A percentile compares a stretch with the other conserved stretches of the same genome.
These are phyloP conservation scores for Hippoglossus stenolepis DNA, from an alignment of 2,113 vertebrate genomes.

Conservation along the genomic window DNA sequence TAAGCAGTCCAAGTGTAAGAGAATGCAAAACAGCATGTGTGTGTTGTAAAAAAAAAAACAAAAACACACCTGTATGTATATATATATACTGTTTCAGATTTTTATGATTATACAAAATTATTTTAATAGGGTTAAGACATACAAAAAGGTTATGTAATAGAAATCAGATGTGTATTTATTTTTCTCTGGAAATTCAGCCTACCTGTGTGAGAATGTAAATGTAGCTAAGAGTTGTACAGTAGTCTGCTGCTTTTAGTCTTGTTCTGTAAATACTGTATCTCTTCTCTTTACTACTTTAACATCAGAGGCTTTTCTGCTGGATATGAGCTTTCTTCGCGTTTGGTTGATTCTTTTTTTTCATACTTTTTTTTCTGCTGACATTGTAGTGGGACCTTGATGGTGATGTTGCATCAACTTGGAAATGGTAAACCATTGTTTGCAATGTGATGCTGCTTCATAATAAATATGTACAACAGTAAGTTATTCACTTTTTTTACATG, in stretches of 20 bases:
- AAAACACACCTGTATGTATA: conserved; percentile 87
- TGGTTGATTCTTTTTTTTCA: conserved; percentile 20
- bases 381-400: conserved; percentile 55
- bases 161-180: conserved; percentile 82
- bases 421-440: conserved; percentile 53
- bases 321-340: conserved; percentile 34
- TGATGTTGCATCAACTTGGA: conserved; percentile 51
- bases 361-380: conserved; percentile 53
- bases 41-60: conserved; percentile 76
- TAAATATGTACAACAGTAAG: conserved; percentile 59
- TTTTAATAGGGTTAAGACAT: conserved; percentile 89
- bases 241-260: conserved; percentile 68
- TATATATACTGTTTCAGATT: conserved; percentile 92
- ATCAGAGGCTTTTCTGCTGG: conserved; percentile 19
- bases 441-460: conserved; percentile 69
- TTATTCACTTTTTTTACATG: neutral
- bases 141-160: conserved; percentile 69
- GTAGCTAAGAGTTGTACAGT: conserved; percentile 77
- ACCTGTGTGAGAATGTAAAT: conserved; percentile 75
- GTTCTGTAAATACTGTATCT: conserved; percentile 77
- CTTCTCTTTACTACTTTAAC: conserved; percentile 59
- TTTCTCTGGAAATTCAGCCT: conserved; percentile 72
- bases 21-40: conserved; percentile 75
- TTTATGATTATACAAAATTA: conserved; percentile 92
- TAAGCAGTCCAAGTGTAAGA: conserved; percentile 74